These are phyloP conservation scores for Phthorimaea operculella DNA, from an alignment of 1,140 invertebrate species.

Conservation along the genomic window DNA sequence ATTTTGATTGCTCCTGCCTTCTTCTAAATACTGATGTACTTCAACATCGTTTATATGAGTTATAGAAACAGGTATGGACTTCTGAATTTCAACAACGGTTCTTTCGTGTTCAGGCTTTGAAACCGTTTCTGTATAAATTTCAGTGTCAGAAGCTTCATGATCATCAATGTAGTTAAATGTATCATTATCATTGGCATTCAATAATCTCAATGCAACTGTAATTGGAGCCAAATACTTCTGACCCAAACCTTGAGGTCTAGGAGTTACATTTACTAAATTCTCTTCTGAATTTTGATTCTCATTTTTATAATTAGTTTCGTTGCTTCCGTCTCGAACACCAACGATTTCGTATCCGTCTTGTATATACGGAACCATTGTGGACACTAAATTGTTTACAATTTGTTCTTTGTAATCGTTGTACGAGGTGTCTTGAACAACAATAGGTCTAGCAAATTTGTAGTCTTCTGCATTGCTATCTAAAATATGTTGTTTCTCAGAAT, in stretches of 20 bases:
- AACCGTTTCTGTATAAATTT: constrained; percentile 37
- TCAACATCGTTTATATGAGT: constrained; percentile 60
- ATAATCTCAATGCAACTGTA: constrained; percentile 64
- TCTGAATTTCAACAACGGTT: constrained; percentile 70
- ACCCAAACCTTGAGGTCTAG: constrained; percentile 47
- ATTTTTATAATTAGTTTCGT: constrained; percentile 19
- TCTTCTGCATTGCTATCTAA: constrained; percentile 29
- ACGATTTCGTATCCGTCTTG: constrained; percentile 49
- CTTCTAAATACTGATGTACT: constrained; percentile 64
- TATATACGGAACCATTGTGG: constrained; percentile 52
- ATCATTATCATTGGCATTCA: constrained; percentile 51
- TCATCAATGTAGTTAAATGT: constrained; percentile 42
- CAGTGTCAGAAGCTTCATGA: constrained; percentile 47
- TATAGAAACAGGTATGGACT: constrained; percentile 67
- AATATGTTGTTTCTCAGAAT: constrained; percentile 22
- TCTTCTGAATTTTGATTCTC: constrained; percentile 21
- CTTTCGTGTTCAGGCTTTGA: constrained; percentile 41
- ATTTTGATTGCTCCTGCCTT: constrained; percentile 45
- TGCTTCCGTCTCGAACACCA: constrained; percentile 33
- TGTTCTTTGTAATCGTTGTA: constrained; percentile 40
- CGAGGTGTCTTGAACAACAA: constrained; percentile 46
- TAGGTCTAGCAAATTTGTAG: constrained; percentile 46
- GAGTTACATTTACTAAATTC: constrained; percentile 52
- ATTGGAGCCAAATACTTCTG: constrained; percentile 68
- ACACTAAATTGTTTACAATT: constrained; percentile 48